Base-by-base conservation (phyloP, 2,888 invertebrate genomes). In the Neelides folsomi region DNA sequence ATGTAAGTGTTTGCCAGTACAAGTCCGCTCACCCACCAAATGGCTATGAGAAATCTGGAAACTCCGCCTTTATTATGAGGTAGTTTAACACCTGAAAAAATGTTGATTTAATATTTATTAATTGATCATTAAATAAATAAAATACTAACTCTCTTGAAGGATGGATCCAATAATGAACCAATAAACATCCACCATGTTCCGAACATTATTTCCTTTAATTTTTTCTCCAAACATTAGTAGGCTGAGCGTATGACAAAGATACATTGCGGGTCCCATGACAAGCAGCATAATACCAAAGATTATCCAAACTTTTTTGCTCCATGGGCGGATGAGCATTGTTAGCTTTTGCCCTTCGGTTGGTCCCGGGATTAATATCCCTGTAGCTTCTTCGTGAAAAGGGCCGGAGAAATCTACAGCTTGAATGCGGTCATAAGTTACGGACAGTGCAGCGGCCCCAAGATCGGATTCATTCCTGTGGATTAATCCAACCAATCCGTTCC, bases 401-500 rank as follows among this genome's bases (percentile, higher is more conserved):
- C 42, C 50, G 3, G 60, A 58, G 37, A 62, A 64, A 16, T 52
- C 53, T 9, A 64, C 51, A 1, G 49, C 62, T 35, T 49, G 43
- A 8, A 55, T 37, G 8, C 64, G 42, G 12, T 58, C 55, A 13
- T 57, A 44, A 2, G 62, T 64, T 6, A 64, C 59, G 3, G 64
- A 59, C 48, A 64, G 62, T 16, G 52, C 55, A 6, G 59, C 59
- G 0, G 58, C 59, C 1, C 60, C 64, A 1, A 64, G 9, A 19
- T 62, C 62, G 1, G 56, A 57, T n/a, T n/a, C n/a, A 13, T 56
- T 57, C 38, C 58, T 47, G 2, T 53, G 34, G 6, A 62, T 52
- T 50, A 57, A 58, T 8, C 62, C 64, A 8, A 64, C 51, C 64
- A 64, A 62, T 38, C 64, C 64, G 50, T 59, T 61, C 64, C 64